These are phyloP conservation scores for Prorops nasuta DNA, from an alignment of 1,140 invertebrate species.

Conservation along the genomic window DNA sequence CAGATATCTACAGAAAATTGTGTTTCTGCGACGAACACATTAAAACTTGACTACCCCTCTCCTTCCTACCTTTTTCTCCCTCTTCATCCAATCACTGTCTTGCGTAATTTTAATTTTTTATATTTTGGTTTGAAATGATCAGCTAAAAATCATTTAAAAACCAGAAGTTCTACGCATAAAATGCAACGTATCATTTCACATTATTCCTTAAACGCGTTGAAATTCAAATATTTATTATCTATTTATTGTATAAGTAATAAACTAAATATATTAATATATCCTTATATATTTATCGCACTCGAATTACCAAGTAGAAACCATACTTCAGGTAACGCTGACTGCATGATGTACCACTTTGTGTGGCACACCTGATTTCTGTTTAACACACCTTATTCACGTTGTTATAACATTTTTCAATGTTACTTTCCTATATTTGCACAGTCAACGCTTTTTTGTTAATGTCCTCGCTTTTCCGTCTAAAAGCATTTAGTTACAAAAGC, in stretches of 20 bases:
- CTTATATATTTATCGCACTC: slow-evolving; percentile 45
- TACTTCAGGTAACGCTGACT: slow-evolving; percentile 48
- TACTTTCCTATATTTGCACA: not conserved
- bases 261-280: slow-evolving; percentile 42
- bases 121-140: not conserved
- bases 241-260: slow-evolving; percentile 40
- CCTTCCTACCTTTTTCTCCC: not conserved
- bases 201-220: slow-evolving; percentile 21
- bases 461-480: slow-evolving; percentile 24
- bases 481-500: slow-evolving; percentile 36
- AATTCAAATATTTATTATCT: slow-evolving; percentile 27
- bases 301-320: slow-evolving; percentile 39
- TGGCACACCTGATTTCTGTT: slow-evolving; percentile 38
- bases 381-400: slow-evolving; percentile 37
- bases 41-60: slow-evolving; percentile 18
- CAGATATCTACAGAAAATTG: too few species aligned
- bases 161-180: slow-evolving; percentile 2
- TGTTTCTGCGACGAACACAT: slow-evolving; percentile 18
- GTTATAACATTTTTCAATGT: not conserved
- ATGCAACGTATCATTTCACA: slow-evolving; percentile 21
- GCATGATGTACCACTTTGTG: slow-evolving; percentile 34
- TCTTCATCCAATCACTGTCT: not conserved
- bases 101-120: not conserved
- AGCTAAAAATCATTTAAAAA: not conserved
- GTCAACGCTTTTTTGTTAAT: not conserved